A percentile compares a stretch with the other conserved stretches of the same genome.
Evolutionary conservation across 1,140 invertebrate genomes (phyloP).

Genomic region (Halotydeus destructor): DNA sequence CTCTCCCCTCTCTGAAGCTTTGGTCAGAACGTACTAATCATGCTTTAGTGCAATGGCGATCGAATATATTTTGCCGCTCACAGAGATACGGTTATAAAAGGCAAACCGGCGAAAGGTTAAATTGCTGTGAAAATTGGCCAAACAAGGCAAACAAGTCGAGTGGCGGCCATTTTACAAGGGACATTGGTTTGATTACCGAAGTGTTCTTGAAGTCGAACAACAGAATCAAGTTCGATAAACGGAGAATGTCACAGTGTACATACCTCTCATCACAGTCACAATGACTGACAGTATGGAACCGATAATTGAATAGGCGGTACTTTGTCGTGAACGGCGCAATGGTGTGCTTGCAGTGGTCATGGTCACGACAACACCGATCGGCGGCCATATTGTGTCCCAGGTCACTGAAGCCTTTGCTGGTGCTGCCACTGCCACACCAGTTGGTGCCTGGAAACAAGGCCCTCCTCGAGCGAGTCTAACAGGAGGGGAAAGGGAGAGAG

Average conservation of each 20-base stretch:
- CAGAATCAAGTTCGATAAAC: no score
- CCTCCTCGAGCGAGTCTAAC: not conserved
- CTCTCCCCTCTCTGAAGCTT: no score
- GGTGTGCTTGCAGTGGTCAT: constrained; percentile 59
- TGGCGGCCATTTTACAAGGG: not conserved
- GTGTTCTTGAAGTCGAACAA: no score
- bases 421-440: constrained; percentile 64
- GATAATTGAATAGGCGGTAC: constrained; percentile 59
- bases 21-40: no score
- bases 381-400: constrained; percentile 49
- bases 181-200: not conserved
- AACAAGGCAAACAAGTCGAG: not conserved
- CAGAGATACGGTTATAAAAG: no score
- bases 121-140: not conserved
- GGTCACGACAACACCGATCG: constrained; percentile 58
- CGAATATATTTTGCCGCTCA: no score
- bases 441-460: constrained; percentile 49
- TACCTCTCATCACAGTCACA: constrained; percentile 70
- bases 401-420: constrained; percentile 45
- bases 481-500: not conserved
- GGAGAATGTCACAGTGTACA: constrained; percentile 18
- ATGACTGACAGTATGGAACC: constrained; percentile 61
- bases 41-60: no score
- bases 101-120: no score
- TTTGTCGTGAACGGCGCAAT: constrained; percentile 50